Evolutionary conservation across 1,140 invertebrate genomes (phyloP).

Genomic region (Adoxophyes honmai): DNA sequence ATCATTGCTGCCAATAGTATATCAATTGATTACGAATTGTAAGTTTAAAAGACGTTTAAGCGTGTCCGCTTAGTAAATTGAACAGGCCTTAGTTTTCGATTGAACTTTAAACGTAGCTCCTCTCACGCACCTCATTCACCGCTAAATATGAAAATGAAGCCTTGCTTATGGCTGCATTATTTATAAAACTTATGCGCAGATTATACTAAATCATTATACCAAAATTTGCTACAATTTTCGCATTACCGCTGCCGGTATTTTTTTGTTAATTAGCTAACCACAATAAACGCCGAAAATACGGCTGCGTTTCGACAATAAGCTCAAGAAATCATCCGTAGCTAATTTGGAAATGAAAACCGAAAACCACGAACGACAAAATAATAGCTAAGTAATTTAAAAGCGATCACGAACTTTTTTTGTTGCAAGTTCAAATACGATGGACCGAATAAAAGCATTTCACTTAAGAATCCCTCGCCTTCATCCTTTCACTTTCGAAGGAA

Average conservation of each 20-base stretch:
- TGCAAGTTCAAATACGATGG: constrained; percentile 16
- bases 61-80: too few relatives aligned
- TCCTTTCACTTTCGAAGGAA: constrained; percentile 13
- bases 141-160: too few relatives aligned
- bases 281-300: constrained; percentile 12
- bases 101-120: too few relatives aligned
- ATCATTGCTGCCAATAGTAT: too few relatives aligned
- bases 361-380: constrained; percentile 20
- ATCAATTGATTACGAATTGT: too few relatives aligned
- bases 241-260: neutral
- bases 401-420: constrained; percentile 27
- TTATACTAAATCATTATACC: too few relatives aligned
- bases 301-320: neutral
- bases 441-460: constrained; percentile 20
- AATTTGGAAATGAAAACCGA: constrained; percentile 18
- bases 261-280: neutral
- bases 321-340: neutral
- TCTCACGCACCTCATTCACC: too few relatives aligned
- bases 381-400: constrained; percentile 27
- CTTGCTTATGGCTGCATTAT: too few relatives aligned
- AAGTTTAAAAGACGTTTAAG: too few relatives aligned
- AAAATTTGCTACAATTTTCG: neutral
- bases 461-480: constrained; percentile 17
- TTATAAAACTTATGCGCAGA: too few relatives aligned
- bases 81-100: too few relatives aligned